Conservation (phyloP, 1,140 invertebrate species). For the Drosophila rhopaloa region DNA sequence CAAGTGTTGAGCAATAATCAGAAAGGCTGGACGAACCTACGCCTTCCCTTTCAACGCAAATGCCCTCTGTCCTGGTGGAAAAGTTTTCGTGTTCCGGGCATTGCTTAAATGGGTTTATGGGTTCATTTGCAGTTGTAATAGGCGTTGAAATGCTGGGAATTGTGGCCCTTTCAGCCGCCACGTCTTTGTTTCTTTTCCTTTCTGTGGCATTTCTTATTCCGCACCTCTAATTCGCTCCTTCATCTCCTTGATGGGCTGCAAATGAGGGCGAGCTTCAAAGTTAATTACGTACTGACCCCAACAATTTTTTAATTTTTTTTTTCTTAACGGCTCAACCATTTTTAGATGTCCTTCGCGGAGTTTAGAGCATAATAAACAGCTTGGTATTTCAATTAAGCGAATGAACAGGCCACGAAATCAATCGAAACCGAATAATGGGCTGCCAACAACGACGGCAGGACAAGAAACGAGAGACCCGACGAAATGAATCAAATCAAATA, state of each 20-base stretch:
- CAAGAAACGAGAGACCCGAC: constrained; percentile 3
- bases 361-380: constrained; percentile 41
- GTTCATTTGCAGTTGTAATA: constrained; percentile 80
- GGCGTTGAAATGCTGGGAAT: constrained; percentile 71
- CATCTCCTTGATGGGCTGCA: constrained; percentile 67
- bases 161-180: constrained; percentile 36
- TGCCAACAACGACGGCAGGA: background rate
- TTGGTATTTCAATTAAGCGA: constrained; percentile 71
- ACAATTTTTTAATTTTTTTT: constrained; percentile 18
- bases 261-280: constrained; percentile 60
- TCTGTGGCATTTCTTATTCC: constrained; percentile 15
- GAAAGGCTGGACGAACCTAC: constrained; percentile 62
- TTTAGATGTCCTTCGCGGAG: background rate
- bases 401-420: constrained; percentile 59
- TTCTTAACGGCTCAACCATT: constrained; percentile 9
- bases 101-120: constrained; percentile 79
- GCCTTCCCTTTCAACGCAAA: constrained; percentile 13
- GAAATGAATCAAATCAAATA: constrained; percentile 83
- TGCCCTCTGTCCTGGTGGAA: constrained; percentile 28
- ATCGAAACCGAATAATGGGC: constrained; percentile 64
- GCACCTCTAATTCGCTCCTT: constrained; percentile 40
- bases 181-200: constrained; percentile 28
- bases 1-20: constrained; percentile 81
- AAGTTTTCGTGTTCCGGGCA: constrained; percentile 74
- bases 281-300: constrained; percentile 54